These are phyloP conservation scores for Portevinia maculata DNA, from an alignment of 2,888 invertebrate genomes.

Conservation along the genomic window DNA sequence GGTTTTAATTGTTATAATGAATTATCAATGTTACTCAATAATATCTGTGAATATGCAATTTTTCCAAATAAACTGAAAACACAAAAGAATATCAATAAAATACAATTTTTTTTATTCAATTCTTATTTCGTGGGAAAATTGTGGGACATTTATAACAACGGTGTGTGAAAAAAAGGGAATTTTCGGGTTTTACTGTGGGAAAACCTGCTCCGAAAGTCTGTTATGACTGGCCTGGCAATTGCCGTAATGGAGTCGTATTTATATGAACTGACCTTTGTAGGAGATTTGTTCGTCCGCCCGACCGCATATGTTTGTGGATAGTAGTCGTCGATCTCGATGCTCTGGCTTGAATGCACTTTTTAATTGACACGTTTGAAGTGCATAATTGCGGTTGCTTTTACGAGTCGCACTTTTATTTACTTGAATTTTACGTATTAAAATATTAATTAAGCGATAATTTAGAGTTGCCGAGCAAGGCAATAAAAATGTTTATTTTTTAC, in stretches of 20 bases:
- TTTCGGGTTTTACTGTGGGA: too few species aligned
- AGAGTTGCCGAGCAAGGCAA: conserved; percentile 3
- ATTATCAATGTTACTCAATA: too few species aligned
- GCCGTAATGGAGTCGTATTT: neutral
- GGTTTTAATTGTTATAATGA: too few species aligned
- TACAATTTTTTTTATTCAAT: too few species aligned
- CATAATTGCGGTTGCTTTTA: neutral
- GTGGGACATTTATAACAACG: too few species aligned
- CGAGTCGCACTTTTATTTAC: conserved; percentile 11
- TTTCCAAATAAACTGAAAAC: too few species aligned
- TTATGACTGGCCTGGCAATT: too few species aligned
- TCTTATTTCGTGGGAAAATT: too few species aligned
- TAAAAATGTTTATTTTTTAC: conserved; percentile 19
- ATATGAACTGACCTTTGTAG: conserved; percentile 23
- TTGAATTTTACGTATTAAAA: conserved; percentile 10
- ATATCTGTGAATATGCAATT: too few species aligned
- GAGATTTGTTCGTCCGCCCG: conserved; percentile 3
- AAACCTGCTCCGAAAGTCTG: too few species aligned
- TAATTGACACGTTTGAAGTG: conserved; percentile 10
- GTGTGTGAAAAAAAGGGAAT: too few species aligned
- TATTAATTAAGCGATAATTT: conserved; percentile 26
- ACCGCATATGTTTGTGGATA: conserved; percentile 25
- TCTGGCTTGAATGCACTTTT: neutral
- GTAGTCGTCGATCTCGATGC: neutral
- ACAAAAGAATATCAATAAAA: too few species aligned